Evolutionary conservation across 2,113 vertebrate genomes (phyloP).

Genomic region (Arizona elegans): DNA sequence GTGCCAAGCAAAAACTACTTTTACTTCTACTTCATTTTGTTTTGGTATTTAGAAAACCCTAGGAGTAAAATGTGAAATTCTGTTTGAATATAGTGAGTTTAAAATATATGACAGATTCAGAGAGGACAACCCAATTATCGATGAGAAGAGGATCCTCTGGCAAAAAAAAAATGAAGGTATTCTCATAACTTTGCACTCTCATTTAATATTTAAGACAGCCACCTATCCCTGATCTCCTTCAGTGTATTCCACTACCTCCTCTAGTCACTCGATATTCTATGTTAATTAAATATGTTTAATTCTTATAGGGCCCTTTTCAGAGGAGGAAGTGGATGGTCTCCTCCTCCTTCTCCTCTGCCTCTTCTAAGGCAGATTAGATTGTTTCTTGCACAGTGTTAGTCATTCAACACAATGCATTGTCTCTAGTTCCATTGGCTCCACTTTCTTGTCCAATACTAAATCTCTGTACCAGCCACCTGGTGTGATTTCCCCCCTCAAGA

Average conservation of each 20-base stretch:
- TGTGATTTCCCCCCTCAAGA: not conserved
- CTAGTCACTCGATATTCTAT: not conserved
- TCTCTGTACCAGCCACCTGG: not conserved
- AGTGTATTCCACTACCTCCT: not conserved
- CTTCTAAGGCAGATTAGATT: too few species aligned
- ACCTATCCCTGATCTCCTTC: not conserved
- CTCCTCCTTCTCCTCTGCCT: not conserved
- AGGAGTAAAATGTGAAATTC: not conserved
- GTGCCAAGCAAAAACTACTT: not conserved
- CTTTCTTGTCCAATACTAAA: not conserved
- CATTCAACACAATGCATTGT: not conserved
- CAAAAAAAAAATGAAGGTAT: not conserved
- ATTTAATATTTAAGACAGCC: not conserved
- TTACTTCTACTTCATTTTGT: not conserved
- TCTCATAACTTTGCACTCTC: not conserved
- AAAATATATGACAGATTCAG: not conserved
- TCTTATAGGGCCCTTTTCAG: not conserved
- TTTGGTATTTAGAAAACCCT: not conserved
- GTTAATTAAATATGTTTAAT: not conserved
- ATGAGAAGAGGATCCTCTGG: not conserved
- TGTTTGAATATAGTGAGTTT: not conserved
- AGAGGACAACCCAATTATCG: not conserved
- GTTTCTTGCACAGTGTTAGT: not conserved
- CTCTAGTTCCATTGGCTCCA: not conserved
- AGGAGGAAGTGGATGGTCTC: not conserved